Conservation (phyloP, 1,140 invertebrate species). For the Aphaenogaster rudis region DNA sequence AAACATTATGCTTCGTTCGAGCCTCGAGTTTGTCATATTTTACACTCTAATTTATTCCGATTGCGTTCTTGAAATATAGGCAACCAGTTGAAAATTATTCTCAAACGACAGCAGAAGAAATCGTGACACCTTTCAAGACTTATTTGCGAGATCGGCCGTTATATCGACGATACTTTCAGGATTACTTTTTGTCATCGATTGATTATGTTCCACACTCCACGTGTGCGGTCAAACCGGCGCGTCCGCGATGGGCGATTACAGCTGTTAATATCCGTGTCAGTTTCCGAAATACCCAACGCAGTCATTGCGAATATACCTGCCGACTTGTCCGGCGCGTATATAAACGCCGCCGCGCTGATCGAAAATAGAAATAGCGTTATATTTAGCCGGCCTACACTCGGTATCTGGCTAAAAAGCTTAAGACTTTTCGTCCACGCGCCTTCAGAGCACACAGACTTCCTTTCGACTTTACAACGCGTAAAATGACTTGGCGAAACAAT, state of each 20-base stretch:
- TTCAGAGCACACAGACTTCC: conserved; percentile 39
- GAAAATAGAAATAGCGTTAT: conserved; percentile 85
- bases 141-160: not conserved
- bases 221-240: conserved; percentile 1
- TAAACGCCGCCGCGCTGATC: conserved; percentile 77
- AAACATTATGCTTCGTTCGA: not conserved
- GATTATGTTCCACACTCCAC: not conserved
- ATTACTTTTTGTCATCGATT: not conserved
- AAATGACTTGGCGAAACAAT: conserved; percentile 36
- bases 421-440: conserved; percentile 77
- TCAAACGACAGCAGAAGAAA: not conserved
- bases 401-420: conserved; percentile 84
- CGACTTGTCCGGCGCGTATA: conserved; percentile 69
- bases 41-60: not conserved
- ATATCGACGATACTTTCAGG: not conserved
- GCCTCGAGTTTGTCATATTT: not conserved
- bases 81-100: not conserved
- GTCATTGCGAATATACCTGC: conserved; percentile 77
- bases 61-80: not conserved
- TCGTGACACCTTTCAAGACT: not conserved
- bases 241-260: conserved; percentile 48
- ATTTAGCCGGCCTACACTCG: conserved; percentile 86
- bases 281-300: conserved; percentile 78
- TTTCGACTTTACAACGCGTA: not conserved
- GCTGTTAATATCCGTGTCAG: conserved; percentile 78